These are phyloP conservation scores for Dinocampus coccinellae DNA, from an alignment of 2,888 invertebrate species.

Conservation along the genomic window DNA sequence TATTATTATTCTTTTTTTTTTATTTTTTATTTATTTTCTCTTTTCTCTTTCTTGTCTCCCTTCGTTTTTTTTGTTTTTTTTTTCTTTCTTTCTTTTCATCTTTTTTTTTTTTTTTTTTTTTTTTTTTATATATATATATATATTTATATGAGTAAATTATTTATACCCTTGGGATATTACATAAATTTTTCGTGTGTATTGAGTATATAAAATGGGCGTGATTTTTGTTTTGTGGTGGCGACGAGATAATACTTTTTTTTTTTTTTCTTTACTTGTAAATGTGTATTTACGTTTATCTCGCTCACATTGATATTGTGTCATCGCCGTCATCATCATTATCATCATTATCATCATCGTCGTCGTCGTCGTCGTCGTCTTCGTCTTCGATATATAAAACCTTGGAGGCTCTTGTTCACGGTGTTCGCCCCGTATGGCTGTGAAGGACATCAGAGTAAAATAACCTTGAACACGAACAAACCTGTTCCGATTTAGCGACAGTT, in stretches of 20 bases:
- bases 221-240: slow-evolving; percentile 30
- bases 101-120: too few species aligned
- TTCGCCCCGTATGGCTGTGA: slow-evolving; percentile 12
- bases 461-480: slow-evolving; percentile 36
- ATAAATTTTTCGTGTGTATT: not conserved
- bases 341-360: not conserved
- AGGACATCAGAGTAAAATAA: slow-evolving; percentile 28
- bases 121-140: too few species aligned
- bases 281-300: not conserved
- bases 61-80: not conserved
- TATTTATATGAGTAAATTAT: slow-evolving; percentile 10
- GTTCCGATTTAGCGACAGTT: slow-evolving; percentile 36
- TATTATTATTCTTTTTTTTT: not conserved
- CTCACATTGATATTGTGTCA: not conserved
- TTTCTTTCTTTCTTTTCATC: not conserved
- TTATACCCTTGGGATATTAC: not conserved
- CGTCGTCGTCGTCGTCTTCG: not conserved
- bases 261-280: not conserved
- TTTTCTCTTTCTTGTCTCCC: not conserved
- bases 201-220: not conserved
- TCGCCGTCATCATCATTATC: not conserved
- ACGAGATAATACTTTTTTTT: slow-evolving; percentile 14
- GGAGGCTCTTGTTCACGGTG: slow-evolving; percentile 12
- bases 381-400: slow-evolving; percentile 19
- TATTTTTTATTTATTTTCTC: not conserved